Conservation (phyloP, 2,113 vertebrate genomes). For the Chloropsis hardwickii region DNA sequence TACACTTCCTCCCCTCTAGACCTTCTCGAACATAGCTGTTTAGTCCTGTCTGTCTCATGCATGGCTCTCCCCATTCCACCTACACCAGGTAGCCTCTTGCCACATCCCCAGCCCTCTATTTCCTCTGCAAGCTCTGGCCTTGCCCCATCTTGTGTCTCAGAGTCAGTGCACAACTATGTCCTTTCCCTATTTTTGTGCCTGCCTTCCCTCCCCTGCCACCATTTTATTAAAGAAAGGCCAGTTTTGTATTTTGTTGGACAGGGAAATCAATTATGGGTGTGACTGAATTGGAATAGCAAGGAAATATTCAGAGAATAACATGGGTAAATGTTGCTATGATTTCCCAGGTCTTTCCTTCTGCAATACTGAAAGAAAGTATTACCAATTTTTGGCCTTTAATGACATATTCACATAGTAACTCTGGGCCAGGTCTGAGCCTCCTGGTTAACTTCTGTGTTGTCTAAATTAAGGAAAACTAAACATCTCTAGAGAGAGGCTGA, state of each 20-base stretch:
- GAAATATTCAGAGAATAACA: not conserved
- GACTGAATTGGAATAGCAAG: not conserved
- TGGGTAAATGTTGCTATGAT: not conserved
- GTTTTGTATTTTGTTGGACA: not conserved
- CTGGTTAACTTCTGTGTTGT: not conserved
- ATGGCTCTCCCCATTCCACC: not conserved
- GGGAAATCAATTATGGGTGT: not conserved
- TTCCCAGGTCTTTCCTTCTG: not conserved
- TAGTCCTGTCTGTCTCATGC: not conserved
- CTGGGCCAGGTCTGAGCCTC: not conserved
- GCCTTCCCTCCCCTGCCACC: not conserved
- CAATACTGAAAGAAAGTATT: not conserved
- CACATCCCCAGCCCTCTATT: not conserved
- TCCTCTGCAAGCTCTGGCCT: not conserved
- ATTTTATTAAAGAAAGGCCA: not conserved
- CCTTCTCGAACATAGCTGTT: not conserved
- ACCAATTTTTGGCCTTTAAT: not conserved
- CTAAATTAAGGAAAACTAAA: not conserved
- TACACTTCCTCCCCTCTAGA: conserved; percentile 5
- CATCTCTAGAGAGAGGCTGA: not conserved
- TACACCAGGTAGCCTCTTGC: not conserved
- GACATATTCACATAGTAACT: not conserved
- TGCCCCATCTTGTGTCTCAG: fast-evolving
- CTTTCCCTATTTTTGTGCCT: not conserved
- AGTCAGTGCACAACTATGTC: not conserved